phyloP scores from a whole-genome alignment of 2,113 vertebrate species.

The Bufo gargarizans region DNA sequence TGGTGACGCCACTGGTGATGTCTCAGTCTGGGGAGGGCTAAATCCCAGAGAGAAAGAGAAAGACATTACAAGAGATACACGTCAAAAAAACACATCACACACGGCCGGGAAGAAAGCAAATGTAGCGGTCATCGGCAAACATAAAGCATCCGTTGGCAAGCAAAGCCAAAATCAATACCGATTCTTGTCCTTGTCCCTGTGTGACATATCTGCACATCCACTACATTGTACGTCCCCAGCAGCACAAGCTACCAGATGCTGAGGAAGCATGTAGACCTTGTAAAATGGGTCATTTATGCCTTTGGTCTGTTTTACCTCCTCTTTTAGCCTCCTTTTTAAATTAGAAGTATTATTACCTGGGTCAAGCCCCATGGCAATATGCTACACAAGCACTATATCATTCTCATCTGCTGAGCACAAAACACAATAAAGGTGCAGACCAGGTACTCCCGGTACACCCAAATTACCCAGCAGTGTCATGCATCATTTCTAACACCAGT shows the following conservation, averaged over 20 bases:
- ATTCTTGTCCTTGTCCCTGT: constrained; percentile 57
- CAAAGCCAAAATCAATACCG: constrained; percentile 42
- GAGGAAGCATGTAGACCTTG: constrained; percentile 45
- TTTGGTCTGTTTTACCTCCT: constrained; percentile 27
- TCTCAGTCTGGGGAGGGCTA: constrained; percentile 96
- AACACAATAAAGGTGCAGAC: constrained; percentile 34
- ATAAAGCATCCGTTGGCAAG: constrained; percentile 50
- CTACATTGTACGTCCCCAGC: constrained; percentile 70
- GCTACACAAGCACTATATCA: constrained; percentile 60
- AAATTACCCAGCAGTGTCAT: constrained; percentile 13
- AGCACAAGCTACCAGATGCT: constrained; percentile 59
- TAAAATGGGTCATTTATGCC: background rate
- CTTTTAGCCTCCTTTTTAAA: constrained; percentile 64
- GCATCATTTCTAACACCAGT: constrained; percentile 20
- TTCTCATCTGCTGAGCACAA: constrained; percentile 55
- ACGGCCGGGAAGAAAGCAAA: constrained; percentile 49
- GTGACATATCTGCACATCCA: constrained; percentile 63
- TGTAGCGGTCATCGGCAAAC: constrained; percentile 56
- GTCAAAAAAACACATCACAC: constrained; percentile 41
- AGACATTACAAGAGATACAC: constrained; percentile 63
- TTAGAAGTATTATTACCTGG: constrained; percentile 66
- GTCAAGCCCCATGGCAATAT: constrained; percentile 66
- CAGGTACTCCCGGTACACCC: background rate
- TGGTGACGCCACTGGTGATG: constrained; percentile 83
- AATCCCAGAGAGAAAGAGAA: constrained; percentile 70